Evolutionary conservation across 1,140 invertebrate genomes (phyloP).

Genomic region (Gonioctena quinquepunctata): DNA sequence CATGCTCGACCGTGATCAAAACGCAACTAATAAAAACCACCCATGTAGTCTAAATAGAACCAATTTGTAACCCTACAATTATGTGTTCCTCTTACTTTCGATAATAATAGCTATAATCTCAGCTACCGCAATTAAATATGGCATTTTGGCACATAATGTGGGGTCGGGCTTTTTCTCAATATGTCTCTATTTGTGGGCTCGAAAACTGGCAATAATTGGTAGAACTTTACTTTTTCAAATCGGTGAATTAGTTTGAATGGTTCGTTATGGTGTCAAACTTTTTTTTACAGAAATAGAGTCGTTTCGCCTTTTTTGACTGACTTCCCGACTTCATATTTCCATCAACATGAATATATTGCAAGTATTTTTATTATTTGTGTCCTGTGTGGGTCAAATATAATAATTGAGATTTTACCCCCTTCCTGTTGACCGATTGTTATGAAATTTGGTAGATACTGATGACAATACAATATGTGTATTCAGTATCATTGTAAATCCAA

Average conservation of each 20-base stretch:
- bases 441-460: too few species aligned
- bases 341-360: too few species aligned
- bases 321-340: too few species aligned
- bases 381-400: too few species aligned
- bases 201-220: not conserved
- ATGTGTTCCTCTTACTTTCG: slow-evolving; percentile 1
- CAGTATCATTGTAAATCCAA: too few species aligned
- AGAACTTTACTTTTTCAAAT: not conserved
- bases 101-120: slow-evolving; percentile 7
- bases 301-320: too few species aligned
- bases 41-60: slow-evolving; percentile 1
- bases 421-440: too few species aligned
- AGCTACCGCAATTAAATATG: slow-evolving; percentile 12
- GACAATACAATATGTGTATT: too few species aligned
- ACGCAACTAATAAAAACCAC: not conserved
- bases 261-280: too few species aligned
- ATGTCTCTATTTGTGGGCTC: not conserved
- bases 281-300: too few species aligned
- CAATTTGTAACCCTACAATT: slow-evolving; percentile 6
- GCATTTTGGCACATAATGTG: slow-evolving; percentile 11
- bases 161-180: slow-evolving; percentile 1
- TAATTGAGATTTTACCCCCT: too few species aligned
- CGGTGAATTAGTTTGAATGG: not conserved
- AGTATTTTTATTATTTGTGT: too few species aligned
- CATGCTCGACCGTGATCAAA: not conserved